Evolutionary conservation across 2,888 invertebrate genomes (phyloP), one percentile per base, ranked within the genome.

Genomic region (Leptothorax acervorum): DNA sequence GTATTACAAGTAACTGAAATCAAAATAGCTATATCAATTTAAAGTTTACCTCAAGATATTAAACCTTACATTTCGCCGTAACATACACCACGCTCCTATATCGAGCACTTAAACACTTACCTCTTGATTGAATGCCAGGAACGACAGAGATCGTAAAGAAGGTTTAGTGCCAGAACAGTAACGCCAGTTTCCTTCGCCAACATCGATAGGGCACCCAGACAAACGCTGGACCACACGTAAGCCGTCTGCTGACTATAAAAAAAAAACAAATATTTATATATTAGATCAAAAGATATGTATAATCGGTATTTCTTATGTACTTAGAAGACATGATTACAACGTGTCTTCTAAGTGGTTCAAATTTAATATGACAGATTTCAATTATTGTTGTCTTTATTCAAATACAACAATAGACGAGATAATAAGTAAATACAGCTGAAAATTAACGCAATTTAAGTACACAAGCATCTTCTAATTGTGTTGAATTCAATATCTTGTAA

Each of bases 181-280:
- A 98, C 96, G 15, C 98, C 98, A 3, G 98, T 98, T 94, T 98
- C 98, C 94, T 98, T 98, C 70, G 98, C 97, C 90, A 98, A 95
- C 97, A 98, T 97, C 92, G 97, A 97, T 73, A 97, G 95, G 0
- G 97, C 97, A 0, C 97, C 97, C 83, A 97, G 95, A 28, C 96
- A 93, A n/a, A 97, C 96, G 92, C 97, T 97, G 82, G 96, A 95
- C 96, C 97, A 97, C n/a, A 97, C 96, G 87, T 95, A 95, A 82
- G 93, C 92, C 53, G 93, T 93, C 85, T 93, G 92, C 78, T 95
- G 95, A 62, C 96, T 96, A 95, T 45, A 73, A 18, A 93, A 87
- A 86, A 89, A 85, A 89, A 78, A 45, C 0, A 66, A 48, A 85
- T 83, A 85, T 84, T 68, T 74, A 51, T 75, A 83, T 82, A 48